Evolutionary conservation across 64 coral and sea anemone species (phyloP).

Genomic region (Montipora capricornis): DNA sequence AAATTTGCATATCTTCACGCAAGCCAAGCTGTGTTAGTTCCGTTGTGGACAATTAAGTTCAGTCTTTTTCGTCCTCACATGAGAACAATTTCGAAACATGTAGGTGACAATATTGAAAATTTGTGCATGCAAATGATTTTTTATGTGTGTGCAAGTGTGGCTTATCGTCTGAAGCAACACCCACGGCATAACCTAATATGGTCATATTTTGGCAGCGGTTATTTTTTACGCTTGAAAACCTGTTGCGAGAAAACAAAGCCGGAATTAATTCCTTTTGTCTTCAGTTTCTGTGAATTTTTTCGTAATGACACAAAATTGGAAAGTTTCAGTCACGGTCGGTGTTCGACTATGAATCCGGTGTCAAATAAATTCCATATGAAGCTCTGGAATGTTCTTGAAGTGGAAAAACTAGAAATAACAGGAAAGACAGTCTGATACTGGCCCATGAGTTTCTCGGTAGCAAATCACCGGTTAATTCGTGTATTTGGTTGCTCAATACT

Average conservation of each 20-base stretch:
- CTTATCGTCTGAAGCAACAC: not conserved
- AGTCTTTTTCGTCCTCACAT: not conserved
- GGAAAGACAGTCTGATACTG: too few species aligned
- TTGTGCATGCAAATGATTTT: not conserved
- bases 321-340: not conserved
- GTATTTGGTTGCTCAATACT: too few species aligned
- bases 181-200: not conserved
- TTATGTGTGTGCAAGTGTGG: not conserved
- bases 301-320: not conserved
- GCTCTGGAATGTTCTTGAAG: too few species aligned
- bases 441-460: too few species aligned
- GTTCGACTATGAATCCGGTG: too few species aligned
- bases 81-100: not conserved
- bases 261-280: not conserved
- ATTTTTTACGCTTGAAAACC: not conserved
- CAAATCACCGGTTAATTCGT: too few species aligned
- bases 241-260: not conserved
- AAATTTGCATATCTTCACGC: conserved; percentile 23
- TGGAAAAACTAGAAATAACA: too few species aligned
- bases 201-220: not conserved
- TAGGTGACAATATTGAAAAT: not conserved
- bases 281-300: not conserved
- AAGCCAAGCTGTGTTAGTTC: not conserved
- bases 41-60: conserved; percentile 1
- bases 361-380: too few species aligned